Evolutionary conservation across 2,888 invertebrate genomes (phyloP).

Genomic region (Dolichomitus sp.): DNA sequence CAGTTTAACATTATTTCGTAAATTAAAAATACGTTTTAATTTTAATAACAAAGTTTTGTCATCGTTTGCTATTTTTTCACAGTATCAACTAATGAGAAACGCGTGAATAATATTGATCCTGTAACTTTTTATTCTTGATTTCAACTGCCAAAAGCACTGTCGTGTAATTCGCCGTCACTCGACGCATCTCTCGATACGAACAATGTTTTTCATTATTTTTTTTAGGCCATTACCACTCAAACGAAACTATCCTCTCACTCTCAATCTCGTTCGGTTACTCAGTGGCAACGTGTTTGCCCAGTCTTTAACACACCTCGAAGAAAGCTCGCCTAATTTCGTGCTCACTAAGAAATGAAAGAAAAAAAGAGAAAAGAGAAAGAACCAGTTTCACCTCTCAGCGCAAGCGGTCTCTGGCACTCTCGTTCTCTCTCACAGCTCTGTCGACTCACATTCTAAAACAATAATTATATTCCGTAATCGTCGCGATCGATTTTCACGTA

Average conservation of each 20-base stretch:
- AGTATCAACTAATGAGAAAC: conserved; percentile 59
- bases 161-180: conserved; percentile 42
- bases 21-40: conserved; percentile 36
- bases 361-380: conserved; percentile 38
- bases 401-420: conserved; percentile 45
- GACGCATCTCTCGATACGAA: conserved; percentile 45
- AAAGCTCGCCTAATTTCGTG: conserved; percentile 59
- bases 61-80: conserved; percentile 35
- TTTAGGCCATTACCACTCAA: conserved; percentile 67
- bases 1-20: conserved; percentile 28
- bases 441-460: conserved; percentile 55
- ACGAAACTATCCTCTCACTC: conserved; percentile 59
- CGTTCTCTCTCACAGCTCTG: conserved; percentile 38
- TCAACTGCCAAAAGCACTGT: conserved; percentile 22
- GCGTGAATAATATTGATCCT: conserved; percentile 52
- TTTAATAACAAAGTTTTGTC: conserved; percentile 51
- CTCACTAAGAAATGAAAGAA: conserved; percentile 45
- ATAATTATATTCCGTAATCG: conserved; percentile 62
- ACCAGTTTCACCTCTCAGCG: conserved; percentile 17
- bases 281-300: conserved; percentile 30
- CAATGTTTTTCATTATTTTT: conserved; percentile 58
- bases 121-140: conserved; percentile 31
- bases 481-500: conserved; percentile 41
- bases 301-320: conserved; percentile 62
- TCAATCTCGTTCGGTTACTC: conserved; percentile 47